phyloP scores from a whole-genome alignment of 2,113 vertebrate species.

The Nyctereutes procyonoides region DNA sequence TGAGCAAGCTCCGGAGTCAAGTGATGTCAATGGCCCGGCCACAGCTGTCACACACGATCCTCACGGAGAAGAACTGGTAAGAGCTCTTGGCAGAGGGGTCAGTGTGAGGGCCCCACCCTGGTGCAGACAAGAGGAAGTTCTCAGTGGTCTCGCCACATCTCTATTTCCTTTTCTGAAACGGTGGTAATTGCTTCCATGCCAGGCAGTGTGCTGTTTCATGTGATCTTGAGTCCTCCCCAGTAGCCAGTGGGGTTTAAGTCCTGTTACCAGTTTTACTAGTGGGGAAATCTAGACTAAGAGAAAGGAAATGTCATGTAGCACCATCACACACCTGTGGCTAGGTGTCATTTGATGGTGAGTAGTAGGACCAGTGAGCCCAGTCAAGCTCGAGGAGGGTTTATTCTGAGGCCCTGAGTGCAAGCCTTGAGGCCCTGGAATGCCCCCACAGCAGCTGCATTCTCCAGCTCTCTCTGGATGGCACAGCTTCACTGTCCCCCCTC shows the following conservation, averaged over 20 bases:
- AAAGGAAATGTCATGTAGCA: background rate
- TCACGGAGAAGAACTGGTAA: slow-evolving; percentile 97
- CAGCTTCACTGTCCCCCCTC: rapidly evolving
- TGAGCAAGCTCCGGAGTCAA: slow-evolving; percentile 92
- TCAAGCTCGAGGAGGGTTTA: background rate
- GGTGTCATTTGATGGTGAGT: background rate
- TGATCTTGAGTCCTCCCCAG: background rate
- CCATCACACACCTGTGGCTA: background rate
- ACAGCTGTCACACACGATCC: slow-evolving; percentile 95
- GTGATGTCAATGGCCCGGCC: slow-evolving; percentile 94
- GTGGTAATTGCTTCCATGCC: rapidly evolving
- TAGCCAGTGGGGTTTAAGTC: background rate
- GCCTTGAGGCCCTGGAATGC: background rate
- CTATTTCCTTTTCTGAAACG: background rate
- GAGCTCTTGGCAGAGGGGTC: background rate
- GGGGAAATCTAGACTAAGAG: background rate
- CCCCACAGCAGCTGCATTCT: background rate
- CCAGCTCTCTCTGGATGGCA: rapidly evolving
- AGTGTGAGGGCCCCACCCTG: rapidly evolving
- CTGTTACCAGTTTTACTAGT: background rate
- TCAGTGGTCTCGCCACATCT: rapidly evolving
- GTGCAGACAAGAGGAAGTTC: rapidly evolving
- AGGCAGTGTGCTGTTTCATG: background rate
- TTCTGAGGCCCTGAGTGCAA: background rate
- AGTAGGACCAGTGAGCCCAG: background rate